phyloP scores from a whole-genome alignment of 2,888 invertebrate genomes.

The Lithophane semibrunnea region DNA sequence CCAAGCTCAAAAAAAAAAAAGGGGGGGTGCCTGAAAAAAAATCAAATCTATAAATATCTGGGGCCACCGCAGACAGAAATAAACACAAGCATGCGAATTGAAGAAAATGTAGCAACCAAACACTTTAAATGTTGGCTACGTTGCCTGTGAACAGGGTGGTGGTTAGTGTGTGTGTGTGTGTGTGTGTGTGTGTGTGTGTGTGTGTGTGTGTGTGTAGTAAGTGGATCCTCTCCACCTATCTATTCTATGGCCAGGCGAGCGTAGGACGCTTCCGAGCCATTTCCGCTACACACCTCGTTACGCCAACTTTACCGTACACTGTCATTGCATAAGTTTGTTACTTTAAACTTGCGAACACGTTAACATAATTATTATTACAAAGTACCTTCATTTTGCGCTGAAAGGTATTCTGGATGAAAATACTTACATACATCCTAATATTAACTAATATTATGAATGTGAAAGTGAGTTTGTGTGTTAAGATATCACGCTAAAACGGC shows the following conservation, averaged over 20 bases:
- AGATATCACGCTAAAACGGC: too few relatives aligned
- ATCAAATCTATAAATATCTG: background rate
- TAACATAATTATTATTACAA: background rate
- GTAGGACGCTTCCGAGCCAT: conserved; percentile 25
- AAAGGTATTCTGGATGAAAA: too few relatives aligned
- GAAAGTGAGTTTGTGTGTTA: too few relatives aligned
- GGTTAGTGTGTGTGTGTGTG: too few relatives aligned
- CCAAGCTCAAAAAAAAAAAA: too few relatives aligned
- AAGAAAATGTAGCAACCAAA: background rate
- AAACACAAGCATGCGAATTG: background rate
- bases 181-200: too few relatives aligned
- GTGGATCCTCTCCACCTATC: background rate
- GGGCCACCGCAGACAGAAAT: background rate
- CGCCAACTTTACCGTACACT: conserved; percentile 29
- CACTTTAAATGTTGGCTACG: background rate
- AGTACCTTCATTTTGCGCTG: too few relatives aligned
- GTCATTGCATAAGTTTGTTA: conserved; percentile 37
- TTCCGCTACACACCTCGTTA: conserved; percentile 25
- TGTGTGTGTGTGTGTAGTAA: background rate
- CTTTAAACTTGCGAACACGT: conserved; percentile 22
- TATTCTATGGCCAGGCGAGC: background rate
- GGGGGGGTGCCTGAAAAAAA: too few relatives aligned
- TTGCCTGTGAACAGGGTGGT: background rate
- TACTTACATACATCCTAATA: too few relatives aligned
- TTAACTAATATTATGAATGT: too few relatives aligned